Evolutionary conservation across 2,113 vertebrate species (phyloP), one percentile per base, ranked within the genome.

Genomic region (Cavia aperea): DNA sequence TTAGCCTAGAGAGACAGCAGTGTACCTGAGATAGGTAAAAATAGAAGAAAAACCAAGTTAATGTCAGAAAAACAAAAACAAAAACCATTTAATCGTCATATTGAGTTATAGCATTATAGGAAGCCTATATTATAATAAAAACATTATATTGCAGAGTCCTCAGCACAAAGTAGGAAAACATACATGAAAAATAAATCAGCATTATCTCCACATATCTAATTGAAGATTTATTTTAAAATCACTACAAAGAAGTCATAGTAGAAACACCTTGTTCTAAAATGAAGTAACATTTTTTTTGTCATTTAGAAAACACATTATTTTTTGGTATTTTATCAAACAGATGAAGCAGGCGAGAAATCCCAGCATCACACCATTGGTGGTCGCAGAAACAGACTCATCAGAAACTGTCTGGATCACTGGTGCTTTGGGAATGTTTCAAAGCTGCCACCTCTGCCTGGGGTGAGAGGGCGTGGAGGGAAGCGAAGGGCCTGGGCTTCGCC

Each of bases 291-390:
- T 56, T 56, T 51, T 51, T 90, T 93, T 87, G 60, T 87, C 4
- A 79, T 1, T 89, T 95, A 15, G 36, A n/a, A 81, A 95, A 70
- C 87, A 89, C 39, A 2, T 39, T 62, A 21, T 68, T 92, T 93
- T 83, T 93, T 94, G 26, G 56, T 89, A 39, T 73, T 68, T 81
- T 93, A 75, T 63, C 46, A 89, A 96, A 93, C 92, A 96, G 84
- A 92, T 86, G 81, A 95, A 91, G 86, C 56, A 94, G 91, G 73
- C 86, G 89, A 95, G 92, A 96, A 90, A 56, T 93, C 54, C 26
- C 85, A 93, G 31, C 63, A 62, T 84, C 65, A 73, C n/a, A 19
- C 18, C 75, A 81, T 18, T 83, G 60, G 15, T 49, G 68, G n/a
- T 85, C 33, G 54, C 95, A 94, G 90, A 56, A 94, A 62, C 2